A percentile compares a stretch with the other conserved stretches of the same genome.
phyloP scores from a whole-genome alignment of 1,140 invertebrate species.

The Nasonia longicornis region DNA sequence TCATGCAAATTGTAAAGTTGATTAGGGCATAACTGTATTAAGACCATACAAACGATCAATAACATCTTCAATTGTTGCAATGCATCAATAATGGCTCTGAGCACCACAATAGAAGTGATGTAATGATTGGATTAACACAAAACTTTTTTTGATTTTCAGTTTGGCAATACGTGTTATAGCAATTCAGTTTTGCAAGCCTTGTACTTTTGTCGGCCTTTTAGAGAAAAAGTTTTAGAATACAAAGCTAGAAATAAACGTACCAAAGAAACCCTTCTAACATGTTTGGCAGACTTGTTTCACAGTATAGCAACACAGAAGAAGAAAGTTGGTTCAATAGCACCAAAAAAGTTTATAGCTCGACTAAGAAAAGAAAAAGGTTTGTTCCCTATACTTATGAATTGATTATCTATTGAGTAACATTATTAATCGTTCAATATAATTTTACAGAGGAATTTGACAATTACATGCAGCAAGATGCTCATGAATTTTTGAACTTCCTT shows the following conservation, averaged over 20 bases:
- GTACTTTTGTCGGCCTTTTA: constrained; percentile 98
- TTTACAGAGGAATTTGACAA: constrained; percentile 98
- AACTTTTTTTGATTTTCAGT: constrained; percentile 77
- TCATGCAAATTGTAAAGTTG: neutral
- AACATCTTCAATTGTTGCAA: neutral
- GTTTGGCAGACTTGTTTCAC: constrained; percentile 98
- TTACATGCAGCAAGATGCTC: constrained; percentile 99
- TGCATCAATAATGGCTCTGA: neutral
- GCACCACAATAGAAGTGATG: neutral
- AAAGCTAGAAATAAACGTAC: constrained; percentile 97
- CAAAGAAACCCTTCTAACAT: constrained; percentile 97
- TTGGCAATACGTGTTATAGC: constrained; percentile 99
- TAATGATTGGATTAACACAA: constrained; percentile 15
- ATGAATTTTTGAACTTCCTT: constrained; percentile 99
- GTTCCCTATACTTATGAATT: constrained; percentile 16
- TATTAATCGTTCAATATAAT: constrained; percentile 47
- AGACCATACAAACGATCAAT: neutral
- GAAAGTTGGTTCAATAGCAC: constrained; percentile 98
- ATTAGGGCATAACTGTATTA: neutral
- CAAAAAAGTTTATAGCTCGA: constrained; percentile 99
- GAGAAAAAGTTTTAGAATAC: constrained; percentile 98
- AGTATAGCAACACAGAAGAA: constrained; percentile 99
- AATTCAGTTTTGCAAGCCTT: constrained; percentile 99
- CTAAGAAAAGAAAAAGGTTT: constrained; percentile 98
- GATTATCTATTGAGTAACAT: neutral